Evolutionary conservation across 1,140 invertebrate genomes (phyloP), one percentile per base, ranked within the genome.

Genomic region (Aphidius gifuensis): DNA sequence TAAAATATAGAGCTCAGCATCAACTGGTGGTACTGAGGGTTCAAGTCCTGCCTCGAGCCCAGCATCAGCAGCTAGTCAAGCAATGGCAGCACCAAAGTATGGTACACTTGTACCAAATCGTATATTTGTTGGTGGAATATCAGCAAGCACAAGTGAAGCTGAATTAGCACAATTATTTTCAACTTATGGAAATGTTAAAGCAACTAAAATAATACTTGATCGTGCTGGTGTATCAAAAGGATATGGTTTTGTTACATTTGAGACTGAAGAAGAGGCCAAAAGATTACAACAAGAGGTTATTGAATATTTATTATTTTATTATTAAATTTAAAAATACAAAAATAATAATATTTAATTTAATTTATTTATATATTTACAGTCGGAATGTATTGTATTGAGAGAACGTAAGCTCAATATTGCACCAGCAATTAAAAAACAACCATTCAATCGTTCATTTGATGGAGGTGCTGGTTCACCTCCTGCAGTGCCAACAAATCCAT

Each of bases 241-340:
- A 51, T 96, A 95, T 71, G 93, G 93, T 5, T 96, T 98, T 82
- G 93, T 98, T 49, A 98, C 96, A 11, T 98, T 97, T 82, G 94
- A 93, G 81, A 92, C 88, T 49, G 92, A 94, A 77, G 91, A 94
- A 73, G 92, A 94, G 81, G 92, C 92, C 3, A 90, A 90, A 73
- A 84, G 88, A 74, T 81, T 88, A 64, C 85, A 88, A 63, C 82
- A 85, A 65, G 87, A 88, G 76, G 85, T 85, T 71, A 32, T 5
- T 58, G 53, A 62, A 47, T 7, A 49, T 40, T 40, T 57, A 49
- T 58, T 56, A 39, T 60, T 60, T 58, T 16, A 60, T 62, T 9
- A 46, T 7, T 50, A 51, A n/a, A 54, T 23, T 44, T 16, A 16
- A 16, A 16, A 16, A 16, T 16, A 16, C 16, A 38, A 9, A 9